Evolutionary conservation across 53 echinoderm and acorn worm species (phyloP).

Genomic region (Apostichopus leukothele): DNA sequence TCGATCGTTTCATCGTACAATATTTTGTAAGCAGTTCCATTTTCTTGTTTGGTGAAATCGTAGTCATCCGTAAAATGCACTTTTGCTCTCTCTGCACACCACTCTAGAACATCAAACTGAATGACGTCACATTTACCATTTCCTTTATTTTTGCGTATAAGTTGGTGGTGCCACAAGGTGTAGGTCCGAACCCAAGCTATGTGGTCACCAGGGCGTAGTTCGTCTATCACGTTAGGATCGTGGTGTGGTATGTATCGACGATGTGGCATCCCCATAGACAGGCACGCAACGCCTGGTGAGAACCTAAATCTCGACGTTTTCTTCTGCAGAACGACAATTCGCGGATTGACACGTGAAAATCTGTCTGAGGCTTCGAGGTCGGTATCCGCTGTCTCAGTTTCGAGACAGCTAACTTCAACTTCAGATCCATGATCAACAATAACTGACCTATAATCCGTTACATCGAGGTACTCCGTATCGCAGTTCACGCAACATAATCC

Average conservation of each 20-base stretch:
- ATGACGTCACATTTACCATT: constrained; percentile 35
- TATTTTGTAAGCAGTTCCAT: constrained; percentile 27
- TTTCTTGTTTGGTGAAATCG: constrained; percentile 8
- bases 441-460: not conserved
- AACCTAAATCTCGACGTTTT: not conserved
- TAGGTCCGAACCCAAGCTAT: constrained; percentile 16
- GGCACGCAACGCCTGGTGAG: not conserved
- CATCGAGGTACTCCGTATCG: constrained; percentile 26
- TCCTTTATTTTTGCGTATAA: constrained; percentile 2
- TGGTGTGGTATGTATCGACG: not conserved
- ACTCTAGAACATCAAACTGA: not conserved
- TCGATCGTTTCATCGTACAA: constrained; percentile 10
- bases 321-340: not conserved
- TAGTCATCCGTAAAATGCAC: not conserved
- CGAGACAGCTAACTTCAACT: not conserved
- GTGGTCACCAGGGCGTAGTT: not conserved
- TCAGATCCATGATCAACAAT: not conserved
- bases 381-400: not conserved
- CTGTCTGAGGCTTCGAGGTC: not conserved
- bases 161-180: constrained; percentile 27
- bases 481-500: constrained; percentile 4
- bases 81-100: not conserved
- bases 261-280: constrained; percentile 12
- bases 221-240: not conserved
- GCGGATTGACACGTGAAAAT: not conserved